Evolutionary conservation across 2,113 vertebrate species (phyloP).

Genomic region (Cryptotis parvus): DNA sequence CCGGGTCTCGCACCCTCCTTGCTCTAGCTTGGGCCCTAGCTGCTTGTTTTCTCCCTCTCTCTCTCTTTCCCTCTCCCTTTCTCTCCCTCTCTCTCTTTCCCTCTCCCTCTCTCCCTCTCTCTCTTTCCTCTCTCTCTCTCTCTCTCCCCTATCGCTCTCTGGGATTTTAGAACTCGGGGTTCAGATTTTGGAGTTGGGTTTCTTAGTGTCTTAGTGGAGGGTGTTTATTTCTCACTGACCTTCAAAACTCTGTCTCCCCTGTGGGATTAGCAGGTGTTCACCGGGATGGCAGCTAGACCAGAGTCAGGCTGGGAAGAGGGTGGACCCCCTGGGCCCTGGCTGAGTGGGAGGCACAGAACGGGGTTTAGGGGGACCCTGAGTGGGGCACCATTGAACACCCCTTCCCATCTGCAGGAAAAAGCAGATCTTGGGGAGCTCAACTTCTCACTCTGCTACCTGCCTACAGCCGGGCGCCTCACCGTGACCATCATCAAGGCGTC

Average conservation of each 20-base stretch:
- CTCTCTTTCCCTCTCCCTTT: no score
- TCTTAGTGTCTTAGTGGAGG: background rate
- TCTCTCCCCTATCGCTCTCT: no score
- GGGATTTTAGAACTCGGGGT: background rate
- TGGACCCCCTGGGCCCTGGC: background rate
- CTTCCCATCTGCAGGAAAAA: conserved; percentile 90
- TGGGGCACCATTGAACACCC: accelerated
- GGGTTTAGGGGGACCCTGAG: background rate
- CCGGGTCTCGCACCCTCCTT: background rate
- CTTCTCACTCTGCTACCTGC: conserved; percentile 97
- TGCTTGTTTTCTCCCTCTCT: no score
- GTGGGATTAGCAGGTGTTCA: conserved; percentile 38
- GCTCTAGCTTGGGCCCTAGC: no score
- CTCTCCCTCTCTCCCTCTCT: no score
- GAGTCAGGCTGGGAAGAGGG: background rate
- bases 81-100: no score
- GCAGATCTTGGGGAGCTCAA: conserved; percentile 97
- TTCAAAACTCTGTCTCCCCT: no score
- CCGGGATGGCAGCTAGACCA: background rate
- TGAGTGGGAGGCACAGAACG: no score
- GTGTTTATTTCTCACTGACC: background rate
- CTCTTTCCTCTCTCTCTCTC: no score
- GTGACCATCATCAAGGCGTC: conserved; percentile 95
- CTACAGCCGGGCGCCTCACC: conserved; percentile 95
- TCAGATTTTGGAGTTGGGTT: background rate